Percentiles rank a stretch among this genome's conserved stretches.
Conservation (phyloP, 2,888 invertebrate genomes). For the Selenia dentaria region DNA sequence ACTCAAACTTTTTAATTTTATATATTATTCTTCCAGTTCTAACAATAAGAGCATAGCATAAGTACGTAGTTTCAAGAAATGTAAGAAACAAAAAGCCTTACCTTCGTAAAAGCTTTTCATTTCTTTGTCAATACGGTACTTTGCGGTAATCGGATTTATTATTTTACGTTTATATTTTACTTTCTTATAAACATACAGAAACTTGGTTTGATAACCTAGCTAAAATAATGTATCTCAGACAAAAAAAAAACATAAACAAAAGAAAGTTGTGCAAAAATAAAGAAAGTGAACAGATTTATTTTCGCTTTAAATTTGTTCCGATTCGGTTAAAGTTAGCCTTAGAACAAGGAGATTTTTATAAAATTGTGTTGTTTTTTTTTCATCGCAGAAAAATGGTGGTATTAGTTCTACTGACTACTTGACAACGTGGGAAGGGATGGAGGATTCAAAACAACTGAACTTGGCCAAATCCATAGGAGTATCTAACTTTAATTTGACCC, state of each 20-base stretch:
- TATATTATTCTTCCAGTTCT: too few species aligned
- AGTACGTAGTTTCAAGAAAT: constrained; percentile 2
- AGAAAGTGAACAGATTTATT: too few species aligned
- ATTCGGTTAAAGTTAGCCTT: too few species aligned
- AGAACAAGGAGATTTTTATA: too few species aligned
- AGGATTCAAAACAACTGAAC: constrained; percentile 88
- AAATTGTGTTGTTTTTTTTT: too few species aligned
- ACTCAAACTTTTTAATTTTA: constrained; percentile 4
- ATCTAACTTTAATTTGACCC: constrained; percentile 93
- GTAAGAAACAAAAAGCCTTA: constrained; percentile 10
- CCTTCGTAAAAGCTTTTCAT: constrained; percentile 13
- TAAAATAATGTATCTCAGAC: too few species aligned
- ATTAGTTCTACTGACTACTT: constrained; percentile 89
- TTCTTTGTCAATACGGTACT: constrained; percentile 20
- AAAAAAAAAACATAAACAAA: not conserved
- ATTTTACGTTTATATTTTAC: not conserved
- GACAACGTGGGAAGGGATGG: constrained; percentile 92
- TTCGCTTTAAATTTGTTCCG: too few species aligned
- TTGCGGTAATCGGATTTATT: constrained; percentile 15
- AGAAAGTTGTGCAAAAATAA: too few species aligned
- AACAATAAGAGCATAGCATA: too few species aligned
- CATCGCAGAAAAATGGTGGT: constrained; percentile 57
- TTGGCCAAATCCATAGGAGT: constrained; percentile 92
- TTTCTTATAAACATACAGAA: too few species aligned
- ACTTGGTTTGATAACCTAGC: too few species aligned